These are phyloP conservation scores for Blastobasis lacticolella DNA, from an alignment of 2,888 invertebrate species.

Conservation along the genomic window DNA sequence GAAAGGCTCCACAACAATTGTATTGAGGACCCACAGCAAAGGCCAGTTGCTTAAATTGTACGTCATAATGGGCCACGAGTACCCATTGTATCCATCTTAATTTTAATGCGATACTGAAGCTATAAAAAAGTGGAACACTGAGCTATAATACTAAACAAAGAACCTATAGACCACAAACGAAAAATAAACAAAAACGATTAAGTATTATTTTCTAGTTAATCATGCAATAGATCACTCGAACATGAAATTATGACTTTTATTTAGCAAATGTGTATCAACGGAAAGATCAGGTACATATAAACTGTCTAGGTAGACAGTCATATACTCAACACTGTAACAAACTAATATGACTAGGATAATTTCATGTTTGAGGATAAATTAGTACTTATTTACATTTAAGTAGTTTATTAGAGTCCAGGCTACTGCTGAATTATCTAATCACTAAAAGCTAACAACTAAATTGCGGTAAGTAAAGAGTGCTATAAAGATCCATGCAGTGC, in stretches of 20 bases:
- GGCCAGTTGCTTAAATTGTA: background rate
- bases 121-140: too few species aligned
- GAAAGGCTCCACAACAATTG: constrained; percentile 36
- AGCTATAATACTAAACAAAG: too few species aligned
- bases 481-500: constrained; percentile 51
- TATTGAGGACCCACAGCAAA: constrained; percentile 31
- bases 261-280: too few species aligned
- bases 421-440: too few species aligned
- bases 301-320: constrained; percentile 13
- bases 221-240: constrained; percentile 54
- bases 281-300: constrained; percentile 16
- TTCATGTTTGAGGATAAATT: constrained; percentile 56
- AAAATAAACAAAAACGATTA: too few species aligned
- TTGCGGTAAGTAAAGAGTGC: constrained; percentile 24
- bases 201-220: too few species aligned
- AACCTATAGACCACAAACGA: too few species aligned
- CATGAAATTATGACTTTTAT: constrained; percentile 49
- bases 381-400: constrained; percentile 8
- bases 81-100: too few species aligned
- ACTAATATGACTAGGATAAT: constrained; percentile 21
- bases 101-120: too few species aligned
- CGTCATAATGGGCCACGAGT: background rate
- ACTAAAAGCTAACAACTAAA: too few species aligned
- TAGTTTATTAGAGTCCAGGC: too few species aligned
- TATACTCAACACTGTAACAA: constrained; percentile 12